Percentiles rank a stretch among this genome's conserved stretches.
Conservation (phyloP, 2,797 vertebrate species). For the Lacerta viridis region DNA sequence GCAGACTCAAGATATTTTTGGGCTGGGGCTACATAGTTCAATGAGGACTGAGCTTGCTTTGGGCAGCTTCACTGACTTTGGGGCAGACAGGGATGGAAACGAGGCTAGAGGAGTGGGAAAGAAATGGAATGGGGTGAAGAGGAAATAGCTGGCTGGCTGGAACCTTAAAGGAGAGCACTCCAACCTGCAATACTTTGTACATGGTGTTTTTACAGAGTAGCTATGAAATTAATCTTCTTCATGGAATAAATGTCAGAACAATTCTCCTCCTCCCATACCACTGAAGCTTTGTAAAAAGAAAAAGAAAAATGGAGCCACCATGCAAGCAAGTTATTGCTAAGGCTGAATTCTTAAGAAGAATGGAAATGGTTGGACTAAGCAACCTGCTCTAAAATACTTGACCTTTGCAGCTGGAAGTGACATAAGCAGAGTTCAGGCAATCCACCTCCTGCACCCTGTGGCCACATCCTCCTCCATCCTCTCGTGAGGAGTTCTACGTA, state of each 20-base stretch:
- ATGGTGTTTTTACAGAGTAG: background rate
- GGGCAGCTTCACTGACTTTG: background rate
- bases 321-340: background rate
- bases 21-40: background rate
- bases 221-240: background rate
- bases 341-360: background rate
- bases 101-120: background rate
- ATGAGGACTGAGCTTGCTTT: background rate
- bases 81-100: background rate
- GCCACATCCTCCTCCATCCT: no score
- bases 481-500: no score
- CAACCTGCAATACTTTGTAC: no score
- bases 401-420: background rate
- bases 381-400: background rate
- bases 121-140: background rate
- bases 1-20: background rate
- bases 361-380: background rate
- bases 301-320: background rate
- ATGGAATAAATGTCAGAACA: background rate
- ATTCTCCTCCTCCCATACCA: background rate
- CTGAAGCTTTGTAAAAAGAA: background rate
- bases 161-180: background rate
- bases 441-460: no score
- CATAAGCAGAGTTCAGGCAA: background rate
- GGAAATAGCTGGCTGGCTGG: background rate